phyloP scores from a whole-genome alignment of 2,113 vertebrate species.

The Corythornis madagascariensis region DNA sequence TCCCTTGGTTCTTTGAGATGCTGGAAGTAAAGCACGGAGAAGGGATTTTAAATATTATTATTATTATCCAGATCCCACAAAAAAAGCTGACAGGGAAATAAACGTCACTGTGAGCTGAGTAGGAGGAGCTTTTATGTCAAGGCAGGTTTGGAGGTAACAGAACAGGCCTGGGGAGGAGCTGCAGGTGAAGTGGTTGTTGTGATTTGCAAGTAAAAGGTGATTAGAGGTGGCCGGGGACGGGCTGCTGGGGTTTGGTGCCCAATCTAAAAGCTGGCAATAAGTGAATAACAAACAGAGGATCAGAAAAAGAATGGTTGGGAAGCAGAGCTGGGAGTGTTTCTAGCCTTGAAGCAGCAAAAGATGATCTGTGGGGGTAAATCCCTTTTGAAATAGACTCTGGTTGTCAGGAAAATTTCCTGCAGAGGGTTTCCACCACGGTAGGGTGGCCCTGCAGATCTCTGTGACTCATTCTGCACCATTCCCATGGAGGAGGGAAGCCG shows the following conservation, averaged over 20 bases:
- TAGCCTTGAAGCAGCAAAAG: background rate
- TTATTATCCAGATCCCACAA: background rate
- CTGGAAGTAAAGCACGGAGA: background rate
- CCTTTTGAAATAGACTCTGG: background rate
- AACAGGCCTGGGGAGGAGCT: background rate
- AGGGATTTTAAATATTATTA: background rate
- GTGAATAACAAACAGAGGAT: background rate
- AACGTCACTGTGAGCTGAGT: background rate
- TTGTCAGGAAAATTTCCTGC: background rate
- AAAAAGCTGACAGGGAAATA: background rate
- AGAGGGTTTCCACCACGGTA: background rate
- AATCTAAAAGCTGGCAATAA: background rate
- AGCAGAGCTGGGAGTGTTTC: background rate
- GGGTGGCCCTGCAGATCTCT: background rate
- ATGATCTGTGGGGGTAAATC: background rate
- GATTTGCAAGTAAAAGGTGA: constrained; percentile 15
- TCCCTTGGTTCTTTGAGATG: background rate
- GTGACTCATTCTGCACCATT: constrained; percentile 23
- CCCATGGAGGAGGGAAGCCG: background rate
- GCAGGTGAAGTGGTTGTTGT: background rate
- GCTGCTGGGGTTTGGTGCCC: background rate
- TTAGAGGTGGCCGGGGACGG: background rate
- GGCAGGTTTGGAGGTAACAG: background rate
- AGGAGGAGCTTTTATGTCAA: background rate
- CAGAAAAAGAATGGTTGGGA: background rate